Evolutionary conservation across 92 coral and sea anemone genomes (phyloP).

Genomic region (Micromussa lordhowensis): DNA sequence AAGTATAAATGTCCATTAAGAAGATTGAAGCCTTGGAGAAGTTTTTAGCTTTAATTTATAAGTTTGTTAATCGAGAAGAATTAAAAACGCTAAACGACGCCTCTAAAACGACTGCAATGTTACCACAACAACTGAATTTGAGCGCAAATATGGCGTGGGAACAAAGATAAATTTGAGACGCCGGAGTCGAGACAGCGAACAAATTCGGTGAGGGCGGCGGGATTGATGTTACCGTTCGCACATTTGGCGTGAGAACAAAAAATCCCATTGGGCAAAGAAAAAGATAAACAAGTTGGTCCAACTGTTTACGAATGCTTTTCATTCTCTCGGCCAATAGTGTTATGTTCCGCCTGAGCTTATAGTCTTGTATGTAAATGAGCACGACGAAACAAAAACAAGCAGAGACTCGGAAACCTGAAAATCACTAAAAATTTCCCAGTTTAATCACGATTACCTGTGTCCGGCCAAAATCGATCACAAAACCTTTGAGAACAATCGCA

Average conservation of each 20-base stretch:
- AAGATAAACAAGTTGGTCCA: slow-evolving; percentile 24
- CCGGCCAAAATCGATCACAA: slow-evolving; percentile 16
- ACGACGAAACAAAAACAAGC: slow-evolving; percentile 50
- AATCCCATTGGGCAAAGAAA: slow-evolving; percentile 32
- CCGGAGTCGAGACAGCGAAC: slow-evolving; percentile 1
- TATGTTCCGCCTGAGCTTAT: slow-evolving; percentile 27
- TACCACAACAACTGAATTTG: slow-evolving; percentile 32
- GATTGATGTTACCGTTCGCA: neutral
- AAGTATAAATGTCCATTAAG: neutral
- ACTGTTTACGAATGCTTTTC: slow-evolving; percentile 19
- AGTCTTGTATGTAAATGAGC: slow-evolving; percentile 40
- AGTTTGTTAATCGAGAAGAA: too few species aligned
- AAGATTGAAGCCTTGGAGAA: neutral
- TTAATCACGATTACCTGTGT: slow-evolving; percentile 12
- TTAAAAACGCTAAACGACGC: neutral
- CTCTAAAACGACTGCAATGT: neutral
- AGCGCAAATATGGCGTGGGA: slow-evolving; percentile 34
- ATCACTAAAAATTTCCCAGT: slow-evolving; percentile 30
- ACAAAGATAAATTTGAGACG: neutral
- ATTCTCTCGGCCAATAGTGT: slow-evolving; percentile 22
- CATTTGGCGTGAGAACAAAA: slow-evolving; percentile 16
- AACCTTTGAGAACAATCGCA: neutral
- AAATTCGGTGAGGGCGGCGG: slow-evolving; percentile 1
- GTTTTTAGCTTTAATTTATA: too few species aligned
- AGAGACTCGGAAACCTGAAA: neutral